Evolutionary conservation across 2,797 vertebrate species (phyloP), one percentile per base, ranked within the genome.

Genomic region (Galaxias olidus): DNA sequence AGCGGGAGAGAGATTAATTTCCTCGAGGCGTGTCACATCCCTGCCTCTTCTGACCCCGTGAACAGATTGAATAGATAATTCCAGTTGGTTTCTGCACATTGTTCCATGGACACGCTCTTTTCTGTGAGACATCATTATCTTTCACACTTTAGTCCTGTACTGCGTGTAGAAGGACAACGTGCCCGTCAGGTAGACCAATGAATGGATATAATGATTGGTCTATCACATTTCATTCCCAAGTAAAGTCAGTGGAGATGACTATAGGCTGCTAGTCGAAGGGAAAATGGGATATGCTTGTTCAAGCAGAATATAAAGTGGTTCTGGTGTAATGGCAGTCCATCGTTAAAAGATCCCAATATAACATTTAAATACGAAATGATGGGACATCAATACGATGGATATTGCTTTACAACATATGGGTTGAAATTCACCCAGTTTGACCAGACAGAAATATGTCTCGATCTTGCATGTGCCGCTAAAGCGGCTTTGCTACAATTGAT

Each of bases 61-160:
- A 5, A 68, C 66, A 72, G 79, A 86, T 76, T 66, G 80, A 85
- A 89, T 84, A 75, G 84, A 83, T 88, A 78, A 85, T 87, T 80
- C 62, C 68, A 74, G 73, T 19, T 69, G 56, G 61, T 52, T 67
- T 60, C 20, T 43, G 63, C 72, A 73, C 74, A 83, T 80, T 74
- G 56, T 63, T 66, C 75, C 73, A 71, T 10, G 46, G 54, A 72
- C 63, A 9, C 57, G 45, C 69, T 68, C 50, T 60, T 66, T n/a
- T 75, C 78, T 73, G 78, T 79, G 79, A 71, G 41, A 10, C 63
- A 1, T 75, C 61, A 79, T 77, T 77, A 79, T 79, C 76, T 69
- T 2, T 14, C 73, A 71, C 74, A 62, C 60, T 58, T 61, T 55
- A 4, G 6, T 51, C 63, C 52, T 68, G 68, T 64, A 68, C 69